Evolutionary conservation across 2,888 invertebrate genomes (phyloP), one percentile per base, ranked within the genome.

Genomic region (Tiliacea citrago): DNA sequence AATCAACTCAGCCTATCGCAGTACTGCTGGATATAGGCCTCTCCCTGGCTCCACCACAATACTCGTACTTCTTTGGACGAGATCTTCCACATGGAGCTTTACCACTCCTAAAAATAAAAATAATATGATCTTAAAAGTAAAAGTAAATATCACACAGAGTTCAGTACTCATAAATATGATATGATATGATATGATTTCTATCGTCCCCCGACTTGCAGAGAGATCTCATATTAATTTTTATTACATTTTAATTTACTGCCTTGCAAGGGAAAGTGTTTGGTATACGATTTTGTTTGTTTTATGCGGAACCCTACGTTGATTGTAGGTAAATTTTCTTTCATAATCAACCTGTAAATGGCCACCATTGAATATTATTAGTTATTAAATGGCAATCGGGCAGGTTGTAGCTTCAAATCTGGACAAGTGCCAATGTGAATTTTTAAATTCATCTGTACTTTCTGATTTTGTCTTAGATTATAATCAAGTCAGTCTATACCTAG

Each of bases 211-310:
- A 73, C 69, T 75, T 51, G 45, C 67, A 60, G 47, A 53, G 74
- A 66, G 72, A 73, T 75, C 68, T 71, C 75, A 62, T 88, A 83
- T n/a, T n/a, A 89, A 88, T 88, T 82, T 87, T 88, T 89, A n/a
- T n/a, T 78, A 88, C 77, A 73, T 81, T 86, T 82, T 86, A 88
- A 88, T 88, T 89, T 87, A 85, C 81, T 75, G 57, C 75, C 51
- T 29, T 49, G 57, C 62, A 53, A 68, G 82, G 57, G 82, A 61
- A 74, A 68, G 62, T 63, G 57, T 70, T 79, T 74, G 69, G 74
- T 60, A 66, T 79, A 29, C 66, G 65, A 73, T 69, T 69, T 77
- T 35, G 68, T 73, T 62, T 71, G 73, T 73, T 77, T 73, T 69
- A 63, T 73, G 60, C 24, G 65, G 72, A 42, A 66, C 9, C 61